Evolutionary conservation across 2,888 invertebrate species (phyloP).

Genomic region (Tuta absoluta): DNA sequence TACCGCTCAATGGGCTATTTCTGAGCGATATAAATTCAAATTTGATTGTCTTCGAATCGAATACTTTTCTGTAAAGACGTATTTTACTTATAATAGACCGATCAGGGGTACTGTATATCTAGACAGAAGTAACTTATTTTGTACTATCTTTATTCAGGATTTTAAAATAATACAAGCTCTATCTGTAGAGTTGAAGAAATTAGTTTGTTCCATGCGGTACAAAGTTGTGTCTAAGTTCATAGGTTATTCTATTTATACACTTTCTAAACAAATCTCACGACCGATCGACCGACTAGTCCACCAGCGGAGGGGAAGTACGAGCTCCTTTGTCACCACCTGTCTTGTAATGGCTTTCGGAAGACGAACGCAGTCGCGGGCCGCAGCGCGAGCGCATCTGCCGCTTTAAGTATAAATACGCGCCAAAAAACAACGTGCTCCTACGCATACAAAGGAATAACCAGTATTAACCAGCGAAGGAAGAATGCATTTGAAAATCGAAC

Average conservation of each 20-base stretch:
- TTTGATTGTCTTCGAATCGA: constrained; percentile 22
- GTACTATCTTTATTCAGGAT: not conserved
- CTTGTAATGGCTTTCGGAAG: constrained; percentile 76
- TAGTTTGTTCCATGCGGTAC: not conserved
- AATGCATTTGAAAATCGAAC: constrained; percentile 9
- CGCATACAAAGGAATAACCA: constrained; percentile 10
- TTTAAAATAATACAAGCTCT: not conserved
- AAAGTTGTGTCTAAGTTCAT: not conserved
- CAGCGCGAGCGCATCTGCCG: constrained; percentile 72
- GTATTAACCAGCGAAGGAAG: not conserved
- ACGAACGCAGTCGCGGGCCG: constrained; percentile 54
- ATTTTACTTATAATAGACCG: constrained; percentile 7
- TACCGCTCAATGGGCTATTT: constrained; percentile 49
- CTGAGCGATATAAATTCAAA: constrained; percentile 18
- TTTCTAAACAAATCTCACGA: constrained; percentile 3
- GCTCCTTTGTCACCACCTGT: constrained; percentile 76
- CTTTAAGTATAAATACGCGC: constrained; percentile 53
- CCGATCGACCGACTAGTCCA: constrained; percentile 39
- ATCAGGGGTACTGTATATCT: not conserved
- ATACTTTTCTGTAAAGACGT: constrained; percentile 35
- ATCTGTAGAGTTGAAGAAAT: not conserved
- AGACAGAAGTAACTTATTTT: not conserved
- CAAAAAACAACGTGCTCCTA: constrained; percentile 53
- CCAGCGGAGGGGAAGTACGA: constrained; percentile 67
- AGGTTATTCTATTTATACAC: not conserved